These are phyloP conservation scores for Gymnocephalus cernua DNA, from an alignment of 2,113 vertebrate species.

Conservation along the genomic window DNA sequence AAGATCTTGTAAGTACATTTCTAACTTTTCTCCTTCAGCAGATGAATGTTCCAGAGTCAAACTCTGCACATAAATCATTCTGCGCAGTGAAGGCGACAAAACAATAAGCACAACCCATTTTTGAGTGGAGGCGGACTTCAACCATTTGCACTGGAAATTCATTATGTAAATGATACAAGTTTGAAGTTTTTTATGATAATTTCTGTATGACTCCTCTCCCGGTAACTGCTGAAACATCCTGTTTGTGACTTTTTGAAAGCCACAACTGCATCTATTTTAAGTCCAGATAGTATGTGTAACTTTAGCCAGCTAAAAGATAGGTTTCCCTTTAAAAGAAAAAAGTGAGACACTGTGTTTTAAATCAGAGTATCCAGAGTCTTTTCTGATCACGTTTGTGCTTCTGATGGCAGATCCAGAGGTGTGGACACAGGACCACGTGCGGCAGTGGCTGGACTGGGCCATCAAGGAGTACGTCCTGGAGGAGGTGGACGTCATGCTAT, in stretches of 20 bases:
- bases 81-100: neutral
- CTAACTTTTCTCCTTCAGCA: neutral
- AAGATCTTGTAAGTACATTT: neutral
- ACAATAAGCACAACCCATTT: neutral
- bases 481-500: constrained; percentile 85
- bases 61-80: too few relatives aligned
- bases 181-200: neutral
- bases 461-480: constrained; percentile 88
- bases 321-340: neutral
- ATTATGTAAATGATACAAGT: neutral
- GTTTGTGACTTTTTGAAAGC: too few relatives aligned
- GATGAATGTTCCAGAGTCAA: neutral
- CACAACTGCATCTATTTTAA: too few relatives aligned
- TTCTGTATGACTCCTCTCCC: neutral
- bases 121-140: neutral
- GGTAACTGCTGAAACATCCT: constrained; percentile 25
- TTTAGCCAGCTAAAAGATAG: neutral
- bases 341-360: neutral
- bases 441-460: constrained; percentile 91
- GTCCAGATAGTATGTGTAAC: neutral
- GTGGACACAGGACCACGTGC: constrained; percentile 89
- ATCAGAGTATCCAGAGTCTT: neutral
- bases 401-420: constrained; percentile 82
- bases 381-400: neutral
- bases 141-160: constrained; percentile 25